phyloP scores from a whole-genome alignment of 2,797 vertebrate species.

The Rhinichthys osculus region DNA sequence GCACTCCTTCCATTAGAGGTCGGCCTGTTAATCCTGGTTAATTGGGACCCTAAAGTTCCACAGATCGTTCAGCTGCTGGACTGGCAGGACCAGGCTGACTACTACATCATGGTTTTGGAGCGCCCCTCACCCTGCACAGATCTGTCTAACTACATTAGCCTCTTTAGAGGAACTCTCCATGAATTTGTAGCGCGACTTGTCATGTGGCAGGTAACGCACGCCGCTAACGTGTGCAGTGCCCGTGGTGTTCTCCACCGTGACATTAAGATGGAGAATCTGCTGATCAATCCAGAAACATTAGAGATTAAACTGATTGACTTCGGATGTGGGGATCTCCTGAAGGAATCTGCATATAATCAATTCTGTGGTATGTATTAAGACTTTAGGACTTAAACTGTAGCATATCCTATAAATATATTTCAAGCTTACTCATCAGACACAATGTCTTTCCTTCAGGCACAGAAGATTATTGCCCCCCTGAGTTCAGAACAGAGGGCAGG shows the following conservation, averaged over 20 bases:
- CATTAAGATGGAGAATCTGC: background rate
- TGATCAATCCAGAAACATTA: background rate
- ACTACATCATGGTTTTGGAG: background rate
- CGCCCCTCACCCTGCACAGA: background rate
- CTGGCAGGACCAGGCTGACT: background rate
- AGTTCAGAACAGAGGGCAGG: background rate
- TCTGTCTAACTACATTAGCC: background rate
- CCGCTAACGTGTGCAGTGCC: background rate
- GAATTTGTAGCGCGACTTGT: background rate
- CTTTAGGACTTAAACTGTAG: background rate
- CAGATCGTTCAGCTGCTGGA: background rate
- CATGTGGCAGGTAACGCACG: background rate
- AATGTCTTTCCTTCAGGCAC: background rate
- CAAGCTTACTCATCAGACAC: background rate
- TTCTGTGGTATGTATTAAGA: background rate
- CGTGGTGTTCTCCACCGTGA: background rate
- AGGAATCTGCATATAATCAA: background rate
- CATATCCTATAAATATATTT: no score
- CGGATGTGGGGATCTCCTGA: background rate
- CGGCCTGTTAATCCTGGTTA: background rate
- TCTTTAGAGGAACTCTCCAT: background rate
- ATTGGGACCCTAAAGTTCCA: background rate
- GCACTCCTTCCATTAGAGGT: background rate
- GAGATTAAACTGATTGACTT: background rate
- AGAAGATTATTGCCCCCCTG: no score